Evolutionary conservation across 2,888 invertebrate species (phyloP), one percentile per base, ranked within the genome.

Genomic region (Drosophila antonietae): DNA sequence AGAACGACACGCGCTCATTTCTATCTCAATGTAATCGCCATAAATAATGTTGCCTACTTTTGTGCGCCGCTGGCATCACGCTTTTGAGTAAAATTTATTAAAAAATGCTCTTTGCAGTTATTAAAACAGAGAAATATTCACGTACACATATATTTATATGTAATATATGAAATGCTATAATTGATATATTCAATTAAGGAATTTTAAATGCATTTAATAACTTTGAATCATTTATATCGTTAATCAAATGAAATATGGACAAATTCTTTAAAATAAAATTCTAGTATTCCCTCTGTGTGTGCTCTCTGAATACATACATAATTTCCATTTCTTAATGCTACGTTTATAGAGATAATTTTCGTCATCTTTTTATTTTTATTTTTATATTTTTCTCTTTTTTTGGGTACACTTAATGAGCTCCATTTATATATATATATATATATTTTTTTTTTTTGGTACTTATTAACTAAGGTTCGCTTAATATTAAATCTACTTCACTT

Each of bases 11-110:
- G 55, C 18, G 23, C 14, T 23, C 67, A 49, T 18, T 20, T 55
- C 68, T n/a, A 41, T 10, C n/a, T 2, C 44, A 73, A 72, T 62
- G 68, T 64, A 67, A 67, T 39, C 60, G 60, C 57, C 73, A 80
- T 76, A 68, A 77, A 83, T 76, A 83, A 60, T 64, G 62, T 68
- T 64, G 73, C 69, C 76, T 62, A 70, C 73, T 66, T 79, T 75
- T 79, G 41, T 49, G 76, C 68, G 28, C 31, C 10, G 44, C 33
- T 33, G 44, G 57, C 51, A 12, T 7, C 60, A 35, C 64, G 47
- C 55, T 62, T 62, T 62, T 44, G 60, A 58, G 58, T 62, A 55
- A 73, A 82, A 88, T 83, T 84, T 83, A 83, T 86, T 84, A 68
- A 72, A 81, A 80, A 80, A 59, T 63, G 65, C 77, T 66, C 59